Conservation (phyloP, 2,888 invertebrate species). For the Nemapogon koenigi region DNA sequence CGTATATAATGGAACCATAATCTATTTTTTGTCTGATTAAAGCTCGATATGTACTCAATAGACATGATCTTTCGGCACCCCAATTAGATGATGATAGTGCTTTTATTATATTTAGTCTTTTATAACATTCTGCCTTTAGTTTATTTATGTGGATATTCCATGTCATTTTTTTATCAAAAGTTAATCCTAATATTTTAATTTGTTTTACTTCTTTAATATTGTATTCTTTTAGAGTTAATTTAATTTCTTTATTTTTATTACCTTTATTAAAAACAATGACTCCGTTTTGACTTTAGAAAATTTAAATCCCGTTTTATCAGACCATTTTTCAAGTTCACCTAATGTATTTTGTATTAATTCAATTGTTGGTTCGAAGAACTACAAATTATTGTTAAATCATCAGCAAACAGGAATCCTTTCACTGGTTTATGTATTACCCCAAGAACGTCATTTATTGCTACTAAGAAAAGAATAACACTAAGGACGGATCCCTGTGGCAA, state of each 20-base stretch:
- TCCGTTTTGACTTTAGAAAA: conserved; percentile 15
- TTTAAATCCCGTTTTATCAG: conserved; percentile 11
- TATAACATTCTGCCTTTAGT: conserved; percentile 15
- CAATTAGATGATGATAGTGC: conserved; percentile 12
- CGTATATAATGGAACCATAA: conserved; percentile 13
- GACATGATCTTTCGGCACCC: conserved; percentile 13
- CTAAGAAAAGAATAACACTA: conserved; percentile 15
- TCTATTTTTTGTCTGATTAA: conserved; percentile 15
- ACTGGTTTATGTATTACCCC: conserved; percentile 10
- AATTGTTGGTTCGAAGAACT: conserved; percentile 4
- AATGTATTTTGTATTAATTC: conserved; percentile 14
- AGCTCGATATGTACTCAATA: conserved; percentile 11
- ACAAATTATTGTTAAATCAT: conserved; percentile 13
- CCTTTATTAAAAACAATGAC: conserved; percentile 13
- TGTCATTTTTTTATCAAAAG: too few species aligned
- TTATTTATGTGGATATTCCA: conserved; percentile 13
- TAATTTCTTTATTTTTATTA: too few species aligned
- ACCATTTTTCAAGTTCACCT: conserved; percentile 11
- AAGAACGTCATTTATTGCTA: conserved; percentile 14
- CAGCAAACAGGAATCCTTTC: conserved; percentile 13
- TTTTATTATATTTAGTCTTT: conserved; percentile 14
- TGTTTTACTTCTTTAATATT: too few species aligned
- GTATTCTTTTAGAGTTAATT: too few species aligned
- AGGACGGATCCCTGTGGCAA: conserved; percentile 11
- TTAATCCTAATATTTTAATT: too few species aligned